Conservation (phyloP, 2,888 invertebrate species). For the Dolichomitus sp. region DNA sequence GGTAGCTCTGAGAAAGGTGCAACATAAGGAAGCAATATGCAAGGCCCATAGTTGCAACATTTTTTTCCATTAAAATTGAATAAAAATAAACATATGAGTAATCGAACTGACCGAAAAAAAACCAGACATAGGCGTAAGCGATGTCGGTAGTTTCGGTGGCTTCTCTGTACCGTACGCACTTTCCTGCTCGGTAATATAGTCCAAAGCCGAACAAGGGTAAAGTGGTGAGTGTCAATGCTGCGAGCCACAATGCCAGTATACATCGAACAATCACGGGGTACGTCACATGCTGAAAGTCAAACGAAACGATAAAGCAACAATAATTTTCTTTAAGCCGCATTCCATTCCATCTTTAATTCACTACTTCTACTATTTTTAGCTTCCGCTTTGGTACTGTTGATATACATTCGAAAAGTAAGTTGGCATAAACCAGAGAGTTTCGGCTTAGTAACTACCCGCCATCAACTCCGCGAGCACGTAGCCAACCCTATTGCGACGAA, state of each 20-base stretch:
- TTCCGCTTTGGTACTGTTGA: background rate
- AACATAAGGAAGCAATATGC: too few relatives aligned
- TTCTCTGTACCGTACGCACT: constrained; percentile 91
- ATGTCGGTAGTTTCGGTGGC: constrained; percentile 90
- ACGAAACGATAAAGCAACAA: background rate
- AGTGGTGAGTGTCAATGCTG: constrained; percentile 91
- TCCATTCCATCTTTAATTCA: background rate
- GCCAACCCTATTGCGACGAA: constrained; percentile 8
- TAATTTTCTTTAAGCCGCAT: background rate
- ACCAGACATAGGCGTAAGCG: constrained; percentile 92
- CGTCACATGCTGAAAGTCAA: constrained; percentile 91
- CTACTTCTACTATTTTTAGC: background rate
- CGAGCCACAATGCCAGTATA: constrained; percentile 90
- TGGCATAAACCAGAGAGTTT: background rate
- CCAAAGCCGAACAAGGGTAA: constrained; percentile 90
- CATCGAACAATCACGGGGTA: constrained; percentile 91
- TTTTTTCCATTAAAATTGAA: background rate
- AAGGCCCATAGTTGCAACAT: too few relatives aligned
- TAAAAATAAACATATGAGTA: background rate
- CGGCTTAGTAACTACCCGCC: background rate
- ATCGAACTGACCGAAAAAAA: constrained; percentile 90
- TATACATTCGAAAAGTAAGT: background rate
- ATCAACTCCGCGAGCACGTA: background rate
- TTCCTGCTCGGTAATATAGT: constrained; percentile 81
- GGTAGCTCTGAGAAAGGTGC: too few relatives aligned